Conservation (phyloP, 2,888 invertebrate genomes). For the Cerceris rybyensis region DNA sequence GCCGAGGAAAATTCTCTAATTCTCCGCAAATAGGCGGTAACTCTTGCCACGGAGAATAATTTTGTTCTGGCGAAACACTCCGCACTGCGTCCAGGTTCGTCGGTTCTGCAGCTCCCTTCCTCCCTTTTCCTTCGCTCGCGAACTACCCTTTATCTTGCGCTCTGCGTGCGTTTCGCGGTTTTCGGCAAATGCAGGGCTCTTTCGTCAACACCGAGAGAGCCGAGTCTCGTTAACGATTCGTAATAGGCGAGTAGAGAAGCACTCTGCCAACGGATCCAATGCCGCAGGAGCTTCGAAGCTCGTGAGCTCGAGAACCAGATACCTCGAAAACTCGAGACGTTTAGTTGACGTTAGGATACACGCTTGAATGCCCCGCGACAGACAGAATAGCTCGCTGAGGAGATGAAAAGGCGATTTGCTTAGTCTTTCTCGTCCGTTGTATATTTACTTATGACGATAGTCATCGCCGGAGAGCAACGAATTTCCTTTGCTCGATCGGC, state of each 20-base stretch:
- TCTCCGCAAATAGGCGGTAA: slow-evolving; percentile 55
- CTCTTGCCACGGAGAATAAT: slow-evolving; percentile 15
- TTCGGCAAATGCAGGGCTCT: slow-evolving; percentile 62
- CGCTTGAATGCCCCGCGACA: slow-evolving; percentile 61
- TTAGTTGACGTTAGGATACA: slow-evolving; percentile 59
- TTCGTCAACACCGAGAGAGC: slow-evolving; percentile 41
- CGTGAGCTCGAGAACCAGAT: slow-evolving; percentile 51
- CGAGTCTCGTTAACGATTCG: slow-evolving; percentile 65
- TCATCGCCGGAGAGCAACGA: not conserved
- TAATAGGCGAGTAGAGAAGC: slow-evolving; percentile 61
- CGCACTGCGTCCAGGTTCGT: not conserved
- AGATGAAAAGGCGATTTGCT: no score
- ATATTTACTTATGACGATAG: not conserved
- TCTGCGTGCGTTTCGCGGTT: slow-evolving; percentile 3
- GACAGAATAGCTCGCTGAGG: no score
- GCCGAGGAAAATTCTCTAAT: not conserved
- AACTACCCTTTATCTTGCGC: no score
- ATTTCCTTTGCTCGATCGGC: not conserved
- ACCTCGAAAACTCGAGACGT: not conserved
- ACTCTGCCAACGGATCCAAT: slow-evolving; percentile 64
- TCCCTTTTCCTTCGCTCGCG: no score
- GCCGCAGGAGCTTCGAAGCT: slow-evolving; percentile 27
- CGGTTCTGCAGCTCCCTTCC: not conserved
- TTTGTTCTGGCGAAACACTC: not conserved
- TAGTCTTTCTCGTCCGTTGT: not conserved